A percentile compares a stretch with the other conserved stretches of the same genome.
Conservation (phyloP, 2,113 vertebrate genomes). For the Heliornis fulica region DNA sequence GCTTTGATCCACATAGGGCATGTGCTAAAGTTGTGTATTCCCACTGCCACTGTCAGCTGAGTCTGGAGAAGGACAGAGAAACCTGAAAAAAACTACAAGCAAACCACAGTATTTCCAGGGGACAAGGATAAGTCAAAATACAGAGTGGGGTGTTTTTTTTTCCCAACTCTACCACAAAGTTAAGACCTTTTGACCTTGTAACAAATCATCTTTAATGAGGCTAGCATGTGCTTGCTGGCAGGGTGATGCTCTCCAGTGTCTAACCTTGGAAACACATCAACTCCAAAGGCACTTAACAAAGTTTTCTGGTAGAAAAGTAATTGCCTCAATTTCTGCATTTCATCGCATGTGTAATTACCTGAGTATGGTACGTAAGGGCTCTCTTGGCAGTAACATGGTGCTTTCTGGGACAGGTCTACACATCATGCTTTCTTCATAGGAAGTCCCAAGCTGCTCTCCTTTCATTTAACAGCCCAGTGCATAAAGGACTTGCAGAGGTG, state of each 20-base stretch:
- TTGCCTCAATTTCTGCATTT: background rate
- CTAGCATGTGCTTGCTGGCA: background rate
- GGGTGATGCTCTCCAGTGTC: background rate
- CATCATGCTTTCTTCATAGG: background rate
- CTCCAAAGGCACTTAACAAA: background rate
- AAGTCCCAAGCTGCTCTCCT: background rate
- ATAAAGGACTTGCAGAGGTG: background rate
- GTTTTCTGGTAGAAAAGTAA: background rate
- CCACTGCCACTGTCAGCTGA: too few relatives aligned
- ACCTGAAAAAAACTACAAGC: background rate
- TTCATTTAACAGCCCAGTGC: background rate
- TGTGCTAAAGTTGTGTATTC: accelerated
- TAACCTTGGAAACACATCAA: accelerated
- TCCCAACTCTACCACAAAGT: background rate
- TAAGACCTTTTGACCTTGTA: background rate
- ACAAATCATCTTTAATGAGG: background rate
- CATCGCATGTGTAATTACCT: background rate
- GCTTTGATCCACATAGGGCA: background rate
- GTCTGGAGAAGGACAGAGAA: background rate
- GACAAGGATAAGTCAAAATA: background rate
- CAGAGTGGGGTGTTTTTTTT: accelerated
- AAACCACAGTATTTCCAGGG: background rate
- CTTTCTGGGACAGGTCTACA: background rate
- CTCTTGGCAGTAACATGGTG: accelerated
- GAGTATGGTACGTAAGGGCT: background rate